Evolutionary conservation across 2,888 invertebrate species (phyloP).

Genomic region (Rotaria magnacalcarata): DNA sequence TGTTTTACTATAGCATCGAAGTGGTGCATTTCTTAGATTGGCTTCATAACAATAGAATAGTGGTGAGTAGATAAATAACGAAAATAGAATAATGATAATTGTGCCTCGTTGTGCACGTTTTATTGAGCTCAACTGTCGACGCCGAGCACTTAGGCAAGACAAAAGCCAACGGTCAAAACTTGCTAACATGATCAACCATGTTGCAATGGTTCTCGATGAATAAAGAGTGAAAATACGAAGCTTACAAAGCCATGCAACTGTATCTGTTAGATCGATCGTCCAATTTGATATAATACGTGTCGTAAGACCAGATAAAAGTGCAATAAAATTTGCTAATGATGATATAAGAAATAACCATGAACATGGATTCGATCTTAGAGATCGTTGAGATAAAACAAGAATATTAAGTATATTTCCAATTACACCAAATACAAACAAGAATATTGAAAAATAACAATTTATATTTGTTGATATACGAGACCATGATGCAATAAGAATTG

Average conservation of each 20-base stretch:
- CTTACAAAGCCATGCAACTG: not conserved
- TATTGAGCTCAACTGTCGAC: not conserved
- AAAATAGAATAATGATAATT: not conserved
- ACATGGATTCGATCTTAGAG: not conserved
- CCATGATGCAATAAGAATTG: not conserved
- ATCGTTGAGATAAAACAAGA: not conserved
- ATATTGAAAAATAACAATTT: not conserved
- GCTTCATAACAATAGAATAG: slow-evolving; percentile 7
- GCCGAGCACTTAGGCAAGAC: not conserved
- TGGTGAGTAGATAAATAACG: not conserved
- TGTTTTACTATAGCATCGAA: not conserved
- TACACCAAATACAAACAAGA: not conserved
- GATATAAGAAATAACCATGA: not conserved
- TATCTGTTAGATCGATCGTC: not conserved
- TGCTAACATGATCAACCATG: not conserved
- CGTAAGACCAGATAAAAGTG: not conserved
- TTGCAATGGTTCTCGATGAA: not conserved
- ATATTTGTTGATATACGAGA: not conserved
- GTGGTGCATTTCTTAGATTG: not conserved
- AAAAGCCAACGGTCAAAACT: not conserved
- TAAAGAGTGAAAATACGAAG: not conserved
- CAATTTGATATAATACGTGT: not conserved
- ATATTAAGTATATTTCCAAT: not conserved
- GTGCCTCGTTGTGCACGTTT: not conserved
- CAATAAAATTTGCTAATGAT: not conserved